A percentile compares a stretch with the other conserved stretches of the same genome.
These are phyloP conservation scores for Orthochromis malagaraziensis DNA, from an alignment of 2,113 vertebrate species.

Conservation along the genomic window DNA sequence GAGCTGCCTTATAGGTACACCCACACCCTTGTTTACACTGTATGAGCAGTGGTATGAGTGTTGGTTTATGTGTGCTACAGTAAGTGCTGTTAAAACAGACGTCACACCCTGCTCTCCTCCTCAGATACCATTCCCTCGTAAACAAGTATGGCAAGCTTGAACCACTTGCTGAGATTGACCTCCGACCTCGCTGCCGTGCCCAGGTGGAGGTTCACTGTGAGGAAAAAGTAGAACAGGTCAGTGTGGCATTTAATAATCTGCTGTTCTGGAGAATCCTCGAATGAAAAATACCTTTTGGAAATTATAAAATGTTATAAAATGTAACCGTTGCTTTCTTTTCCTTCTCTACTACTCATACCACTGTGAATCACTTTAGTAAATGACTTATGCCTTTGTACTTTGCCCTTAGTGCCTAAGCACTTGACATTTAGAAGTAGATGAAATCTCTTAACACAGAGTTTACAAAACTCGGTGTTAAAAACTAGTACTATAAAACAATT, in stretches of 20 bases:
- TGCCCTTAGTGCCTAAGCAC: not conserved
- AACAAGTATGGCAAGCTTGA: slow-evolving; percentile 94
- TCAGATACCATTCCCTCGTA: slow-evolving; percentile 89
- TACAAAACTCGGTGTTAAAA: not conserved
- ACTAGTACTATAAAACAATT: not conserved
- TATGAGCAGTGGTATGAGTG: not conserved
- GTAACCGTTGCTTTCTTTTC: not conserved
- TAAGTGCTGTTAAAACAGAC: not conserved
- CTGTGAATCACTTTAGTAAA: not conserved
- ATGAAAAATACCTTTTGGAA: not conserved
- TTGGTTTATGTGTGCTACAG: not conserved
- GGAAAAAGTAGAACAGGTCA: slow-evolving; percentile 86
- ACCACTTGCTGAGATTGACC: slow-evolving; percentile 90
- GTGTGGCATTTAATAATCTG: not conserved
- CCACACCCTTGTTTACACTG: not conserved
- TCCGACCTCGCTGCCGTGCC: slow-evolving; percentile 84
- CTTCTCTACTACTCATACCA: not conserved
- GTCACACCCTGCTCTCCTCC: not conserved
- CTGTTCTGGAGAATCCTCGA: not conserved
- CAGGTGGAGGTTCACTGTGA: slow-evolving; percentile 93
- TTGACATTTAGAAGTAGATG: not conserved
- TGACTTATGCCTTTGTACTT: not conserved
- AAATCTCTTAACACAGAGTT: not conserved
- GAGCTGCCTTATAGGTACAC: slow-evolving; percentile 85
- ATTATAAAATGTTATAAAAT: not conserved